These are phyloP conservation scores for Neodiprion fabricii DNA, from an alignment of 1,140 invertebrate species.

Conservation along the genomic window DNA sequence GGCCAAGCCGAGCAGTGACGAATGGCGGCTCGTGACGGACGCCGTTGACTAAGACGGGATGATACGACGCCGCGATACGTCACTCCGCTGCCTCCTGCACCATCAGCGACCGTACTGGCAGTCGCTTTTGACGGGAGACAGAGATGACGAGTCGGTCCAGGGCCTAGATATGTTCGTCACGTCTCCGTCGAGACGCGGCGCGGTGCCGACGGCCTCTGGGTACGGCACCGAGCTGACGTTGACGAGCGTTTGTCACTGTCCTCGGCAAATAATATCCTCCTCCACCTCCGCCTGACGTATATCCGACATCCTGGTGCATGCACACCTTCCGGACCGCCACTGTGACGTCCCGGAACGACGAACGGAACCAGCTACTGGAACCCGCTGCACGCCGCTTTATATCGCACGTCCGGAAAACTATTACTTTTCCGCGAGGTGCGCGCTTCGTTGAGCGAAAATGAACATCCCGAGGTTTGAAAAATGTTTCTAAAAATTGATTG, in stretches of 20 bases:
- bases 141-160: slow-evolving; percentile 47
- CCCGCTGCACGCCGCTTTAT: background rate
- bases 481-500: too few species aligned
- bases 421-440: too few species aligned
- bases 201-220: slow-evolving; percentile 36
- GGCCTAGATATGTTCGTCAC: slow-evolving; percentile 52
- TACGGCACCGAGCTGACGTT: slow-evolving; percentile 49
- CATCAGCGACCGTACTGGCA: background rate
- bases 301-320: background rate
- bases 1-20: background rate
- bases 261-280: slow-evolving; percentile 59
- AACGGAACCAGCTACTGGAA: background rate
- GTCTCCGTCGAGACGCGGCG: slow-evolving; percentile 35
- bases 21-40: slow-evolving; percentile 31
- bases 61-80: slow-evolving; percentile 40
- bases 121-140: slow-evolving; percentile 35
- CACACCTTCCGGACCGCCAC: slow-evolving; percentile 10
- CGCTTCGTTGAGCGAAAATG: too few species aligned
- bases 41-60: slow-evolving; percentile 37
- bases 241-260: slow-evolving; percentile 61
- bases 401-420: background rate
- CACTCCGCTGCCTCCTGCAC: slow-evolving; percentile 32
- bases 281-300: slow-evolving; percentile 16
- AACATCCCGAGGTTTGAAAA: too few species aligned
- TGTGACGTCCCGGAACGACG: too few species aligned